Conservation (phyloP, 2,888 invertebrate species). For the Netelia virgata region DNA sequence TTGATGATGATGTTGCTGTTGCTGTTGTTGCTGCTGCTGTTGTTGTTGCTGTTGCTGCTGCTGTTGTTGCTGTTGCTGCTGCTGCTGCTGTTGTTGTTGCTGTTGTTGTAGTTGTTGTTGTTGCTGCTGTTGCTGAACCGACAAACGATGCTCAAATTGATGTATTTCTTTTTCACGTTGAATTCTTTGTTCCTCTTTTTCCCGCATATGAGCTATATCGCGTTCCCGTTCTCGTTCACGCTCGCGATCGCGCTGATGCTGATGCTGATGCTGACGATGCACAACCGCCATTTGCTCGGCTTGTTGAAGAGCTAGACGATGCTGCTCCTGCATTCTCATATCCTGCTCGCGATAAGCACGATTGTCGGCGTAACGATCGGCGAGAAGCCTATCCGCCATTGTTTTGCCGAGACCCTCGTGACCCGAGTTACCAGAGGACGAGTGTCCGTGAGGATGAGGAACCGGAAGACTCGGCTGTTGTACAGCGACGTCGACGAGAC, state of each 20-base stretch:
- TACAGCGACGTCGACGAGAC: constrained; percentile 96
- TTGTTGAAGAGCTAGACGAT: constrained; percentile 80
- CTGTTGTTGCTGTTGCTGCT: constrained; percentile 76
- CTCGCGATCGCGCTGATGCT: constrained; percentile 62
- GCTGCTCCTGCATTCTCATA: constrained; percentile 85
- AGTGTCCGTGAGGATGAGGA: constrained; percentile 85
- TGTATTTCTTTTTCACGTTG: constrained; percentile 82
- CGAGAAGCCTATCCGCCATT: constrained; percentile 84
- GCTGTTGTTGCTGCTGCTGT: constrained; percentile 3
- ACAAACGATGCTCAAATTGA: constrained; percentile 76
- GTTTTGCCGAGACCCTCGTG: constrained; percentile 87
- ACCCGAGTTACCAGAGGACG: constrained; percentile 77
- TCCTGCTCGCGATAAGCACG: constrained; percentile 86
- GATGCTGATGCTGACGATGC: constrained; percentile 79
- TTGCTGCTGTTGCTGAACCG: constrained; percentile 77
- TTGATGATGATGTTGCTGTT: constrained; percentile 76
- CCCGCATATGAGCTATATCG: constrained; percentile 78
- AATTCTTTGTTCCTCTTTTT: constrained; percentile 79
- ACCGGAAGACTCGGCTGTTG: constrained; percentile 95
- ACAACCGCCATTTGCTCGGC: constrained; percentile 80
- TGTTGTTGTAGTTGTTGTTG: constrained; percentile 62
- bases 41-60: constrained; percentile 72
- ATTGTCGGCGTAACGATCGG: constrained; percentile 80
- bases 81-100: constrained; percentile 81
- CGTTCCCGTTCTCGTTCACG: constrained; percentile 79